phyloP scores from a whole-genome alignment of 2,888 invertebrate genomes.

The Calephelis perditalis region DNA sequence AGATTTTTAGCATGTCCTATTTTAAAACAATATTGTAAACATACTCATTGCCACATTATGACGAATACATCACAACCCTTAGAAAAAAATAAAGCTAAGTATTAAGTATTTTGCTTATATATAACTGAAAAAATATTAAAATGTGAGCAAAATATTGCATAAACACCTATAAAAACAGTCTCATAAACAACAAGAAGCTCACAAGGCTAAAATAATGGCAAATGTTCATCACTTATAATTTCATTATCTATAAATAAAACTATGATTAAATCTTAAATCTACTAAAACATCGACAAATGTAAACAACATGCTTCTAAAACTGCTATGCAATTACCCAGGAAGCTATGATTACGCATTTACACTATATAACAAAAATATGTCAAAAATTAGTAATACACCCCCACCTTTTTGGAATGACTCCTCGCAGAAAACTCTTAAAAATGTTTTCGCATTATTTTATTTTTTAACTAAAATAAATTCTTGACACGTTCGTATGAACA shows the following conservation, averaged over 20 bases:
- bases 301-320: conserved; percentile 11
- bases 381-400: not conserved
- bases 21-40: not conserved
- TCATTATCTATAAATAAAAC: conserved; percentile 36
- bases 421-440: too few species aligned
- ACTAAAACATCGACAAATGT: conserved; percentile 6
- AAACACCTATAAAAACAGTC: conserved; percentile 15
- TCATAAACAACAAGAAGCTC: conserved; percentile 48
- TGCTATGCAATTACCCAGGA: conserved; percentile 11
- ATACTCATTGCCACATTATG: not conserved
- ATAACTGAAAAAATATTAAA: conserved; percentile 1
- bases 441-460: too few species aligned
- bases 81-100: conserved; percentile 9
- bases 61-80: conserved; percentile 9
- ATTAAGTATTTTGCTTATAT: not conserved
- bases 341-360: conserved; percentile 10
- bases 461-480: too few species aligned
- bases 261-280: conserved; percentile 8
- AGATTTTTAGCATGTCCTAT: not conserved
- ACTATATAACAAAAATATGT: conserved; percentile 13
- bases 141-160: conserved; percentile 7
- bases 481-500: too few species aligned
- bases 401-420: too few species aligned
- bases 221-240: conserved; percentile 52
- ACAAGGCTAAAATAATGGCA: conserved; percentile 65